Conservation (phyloP, 1,140 invertebrate genomes). For the Cyphomyrmex costatus region DNA sequence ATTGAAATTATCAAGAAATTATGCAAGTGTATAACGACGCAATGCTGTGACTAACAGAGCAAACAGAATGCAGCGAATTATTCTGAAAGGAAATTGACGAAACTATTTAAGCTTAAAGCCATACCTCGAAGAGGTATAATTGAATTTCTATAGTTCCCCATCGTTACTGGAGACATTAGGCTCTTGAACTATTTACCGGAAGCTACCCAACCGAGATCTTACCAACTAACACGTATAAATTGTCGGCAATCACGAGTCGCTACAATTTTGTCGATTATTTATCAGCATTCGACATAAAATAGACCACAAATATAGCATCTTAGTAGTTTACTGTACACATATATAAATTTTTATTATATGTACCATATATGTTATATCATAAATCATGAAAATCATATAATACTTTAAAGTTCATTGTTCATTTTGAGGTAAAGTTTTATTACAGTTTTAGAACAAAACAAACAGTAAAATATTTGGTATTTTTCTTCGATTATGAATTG, state of each 20-base stretch:
- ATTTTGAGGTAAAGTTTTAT: background rate
- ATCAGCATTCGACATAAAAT: constrained; percentile 4
- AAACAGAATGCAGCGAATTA: constrained; percentile 56
- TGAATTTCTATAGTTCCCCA: constrained; percentile 73
- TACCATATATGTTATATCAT: no score
- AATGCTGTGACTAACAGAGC: constrained; percentile 45
- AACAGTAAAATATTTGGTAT: background rate
- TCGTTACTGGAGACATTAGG: constrained; percentile 67
- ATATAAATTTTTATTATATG: background rate
- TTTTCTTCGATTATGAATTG: background rate
- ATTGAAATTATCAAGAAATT: constrained; percentile 9
- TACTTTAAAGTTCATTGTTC: background rate
- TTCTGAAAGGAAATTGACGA: constrained; percentile 59
- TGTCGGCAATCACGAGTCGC: constrained; percentile 61
- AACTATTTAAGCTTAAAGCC: constrained; percentile 48
- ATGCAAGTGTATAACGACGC: constrained; percentile 19
- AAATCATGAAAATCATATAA: background rate
- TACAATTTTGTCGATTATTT: constrained; percentile 69
- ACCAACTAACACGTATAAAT: constrained; percentile 69
- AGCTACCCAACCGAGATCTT: constrained; percentile 68
- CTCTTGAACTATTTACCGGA: constrained; percentile 47
- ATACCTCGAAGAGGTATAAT: constrained; percentile 66
- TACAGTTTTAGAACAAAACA: background rate
- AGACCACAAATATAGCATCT: background rate
- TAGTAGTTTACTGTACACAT: background rate